These are phyloP conservation scores for Callorhinus ursinus DNA, from an alignment of 2,113 vertebrate species.

Conservation along the genomic window DNA sequence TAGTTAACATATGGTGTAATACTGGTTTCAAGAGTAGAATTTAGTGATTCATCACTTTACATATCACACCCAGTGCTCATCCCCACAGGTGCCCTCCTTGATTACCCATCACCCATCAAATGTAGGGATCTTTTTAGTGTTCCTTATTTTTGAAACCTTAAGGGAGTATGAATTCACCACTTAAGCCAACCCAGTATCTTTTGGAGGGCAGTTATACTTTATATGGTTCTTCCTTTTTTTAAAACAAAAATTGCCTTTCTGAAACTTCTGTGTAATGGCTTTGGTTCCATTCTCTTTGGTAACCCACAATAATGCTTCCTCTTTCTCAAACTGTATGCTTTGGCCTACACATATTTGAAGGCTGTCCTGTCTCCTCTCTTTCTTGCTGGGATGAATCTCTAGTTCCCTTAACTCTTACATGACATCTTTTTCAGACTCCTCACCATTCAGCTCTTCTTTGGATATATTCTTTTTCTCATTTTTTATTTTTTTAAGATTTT, in stretches of 20 bases:
- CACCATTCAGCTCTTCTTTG: neutral
- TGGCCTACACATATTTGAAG: neutral
- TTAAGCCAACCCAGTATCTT: neutral
- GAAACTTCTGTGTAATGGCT: neutral
- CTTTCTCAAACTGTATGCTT: neutral
- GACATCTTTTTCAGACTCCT: neutral
- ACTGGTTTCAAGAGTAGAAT: neutral
- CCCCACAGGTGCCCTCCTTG: neutral
- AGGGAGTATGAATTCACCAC: neutral
- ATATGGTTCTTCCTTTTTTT: neutral
- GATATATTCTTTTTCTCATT: neutral
- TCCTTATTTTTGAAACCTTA: neutral
- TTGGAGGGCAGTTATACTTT: neutral
- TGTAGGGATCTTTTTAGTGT: neutral
- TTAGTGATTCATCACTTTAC: neutral
- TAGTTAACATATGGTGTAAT: neutral
- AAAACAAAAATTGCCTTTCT: neutral
- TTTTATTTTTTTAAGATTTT: neutral
- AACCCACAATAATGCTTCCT: neutral
- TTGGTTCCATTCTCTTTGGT: neutral
- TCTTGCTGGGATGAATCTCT: neutral
- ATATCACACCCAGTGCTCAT: neutral
- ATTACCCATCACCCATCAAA: neutral
- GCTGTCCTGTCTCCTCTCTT: neutral
- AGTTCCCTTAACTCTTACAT: neutral